Evolutionary conservation across 2,888 invertebrate genomes (phyloP), one percentile per base, ranked within the genome.

Genomic region (Chrysolina haemoptera): DNA sequence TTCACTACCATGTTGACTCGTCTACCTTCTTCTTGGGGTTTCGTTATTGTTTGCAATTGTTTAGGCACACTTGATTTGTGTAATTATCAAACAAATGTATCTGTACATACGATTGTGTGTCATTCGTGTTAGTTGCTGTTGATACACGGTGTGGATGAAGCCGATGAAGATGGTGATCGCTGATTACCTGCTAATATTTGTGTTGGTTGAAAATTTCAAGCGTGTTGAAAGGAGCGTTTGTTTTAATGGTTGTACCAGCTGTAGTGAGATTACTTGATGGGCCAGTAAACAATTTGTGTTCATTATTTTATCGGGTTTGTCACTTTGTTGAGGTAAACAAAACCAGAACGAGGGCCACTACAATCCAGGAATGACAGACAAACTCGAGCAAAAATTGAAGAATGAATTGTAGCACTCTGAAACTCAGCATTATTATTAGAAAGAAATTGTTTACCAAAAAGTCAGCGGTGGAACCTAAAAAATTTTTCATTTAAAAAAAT

Each of bases 1-100:
- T 73, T 73, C 72, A 68, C 72, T 73, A 41, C 40, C 67, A 68
- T 73, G 72, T 73, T 72, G 72, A 72, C 72, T 72, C 68, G 63
- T 68, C 72, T 73, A 74, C 74, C 68, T 74, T 74, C 74, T 74
- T 74, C 71, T 66, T 71, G 46, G 66, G 74, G 68, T 70, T 74
- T 74, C 67, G 70, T 74, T 67, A 74, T 74, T 74, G 68, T 74
- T 74, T 74, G 63, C 71, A 20, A 59, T 69, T 70, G 70, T 73
- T 68, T 70, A 70, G 62, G 66, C 62, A 70, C 70, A 66, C 69
- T 73, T 68, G 68, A 68, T 73, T 63, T 73, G 72, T 55, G 62
- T 73, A 68, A 73, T 68, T 68, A 59, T 59, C 27, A 59, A 59
- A 59, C 35, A 59, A 35, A 22, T 14, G 35, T 16, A 59, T 59